Percentiles rank a stretch among this genome's conserved stretches.
These are phyloP conservation scores for Mylabris sibirica DNA, from an alignment of 2,888 invertebrate species.

Conservation along the genomic window DNA sequence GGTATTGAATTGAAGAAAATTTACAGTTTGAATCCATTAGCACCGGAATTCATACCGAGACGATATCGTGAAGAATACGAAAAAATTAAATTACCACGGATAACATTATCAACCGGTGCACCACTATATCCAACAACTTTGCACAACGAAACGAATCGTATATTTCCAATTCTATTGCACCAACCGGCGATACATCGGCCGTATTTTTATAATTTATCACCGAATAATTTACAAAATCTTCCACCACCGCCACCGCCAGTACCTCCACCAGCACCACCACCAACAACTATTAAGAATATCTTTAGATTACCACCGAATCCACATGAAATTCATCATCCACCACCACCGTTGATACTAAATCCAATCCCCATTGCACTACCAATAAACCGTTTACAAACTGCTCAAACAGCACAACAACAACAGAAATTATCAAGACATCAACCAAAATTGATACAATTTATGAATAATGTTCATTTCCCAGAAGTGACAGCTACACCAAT, in stretches of 20 bases:
- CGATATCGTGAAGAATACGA: conserved; percentile 55
- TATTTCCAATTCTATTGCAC: conserved; percentile 9
- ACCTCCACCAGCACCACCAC: conserved; percentile 30
- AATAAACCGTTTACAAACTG: not conserved
- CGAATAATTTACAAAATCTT: conserved; percentile 38
- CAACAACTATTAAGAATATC: conserved; percentile 30
- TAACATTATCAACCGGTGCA: conserved; percentile 22
- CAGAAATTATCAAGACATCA: not conserved
- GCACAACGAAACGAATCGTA: conserved; percentile 27
- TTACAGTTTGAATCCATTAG: conserved; percentile 81
- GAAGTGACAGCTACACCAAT: conserved; percentile 52
- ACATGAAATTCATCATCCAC: conserved; percentile 33
- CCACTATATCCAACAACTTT: conserved; percentile 24
- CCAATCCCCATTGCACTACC: conserved; percentile 3
- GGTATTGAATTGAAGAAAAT: conserved; percentile 78
- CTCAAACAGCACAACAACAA: not conserved
- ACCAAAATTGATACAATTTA: conserved; percentile 65
- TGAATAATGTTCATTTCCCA: conserved; percentile 68
- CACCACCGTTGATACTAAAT: conserved; percentile 18
- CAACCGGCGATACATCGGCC: conserved; percentile 39
- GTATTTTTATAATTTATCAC: conserved; percentile 41
- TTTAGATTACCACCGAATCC: conserved; percentile 33
- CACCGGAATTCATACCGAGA: conserved; percentile 80
- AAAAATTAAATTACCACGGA: conserved; percentile 29
- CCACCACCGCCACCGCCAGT: conserved; percentile 27